Base-by-base conservation (phyloP, 2,113 vertebrate species). In the Saiga tatarica region DNA sequence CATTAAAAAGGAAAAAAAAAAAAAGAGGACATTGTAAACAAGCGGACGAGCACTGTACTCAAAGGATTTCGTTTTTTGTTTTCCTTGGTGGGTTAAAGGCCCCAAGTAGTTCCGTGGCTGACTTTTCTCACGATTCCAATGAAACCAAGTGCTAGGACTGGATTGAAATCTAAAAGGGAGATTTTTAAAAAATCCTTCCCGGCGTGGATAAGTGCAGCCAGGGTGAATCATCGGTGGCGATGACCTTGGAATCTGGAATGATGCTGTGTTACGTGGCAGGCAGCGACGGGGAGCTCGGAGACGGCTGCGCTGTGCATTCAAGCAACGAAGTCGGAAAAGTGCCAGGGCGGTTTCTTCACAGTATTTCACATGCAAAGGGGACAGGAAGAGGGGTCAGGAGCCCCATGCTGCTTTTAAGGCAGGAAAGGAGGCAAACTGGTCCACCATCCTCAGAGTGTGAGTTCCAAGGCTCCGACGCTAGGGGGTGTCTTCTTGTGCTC, bases 341-440 rank as follows among this genome's bases (percentile, higher is more conserved):
- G 99, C 99, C 99, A 99, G 99, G 99, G 99, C 98, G 85, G 99
- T 99, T 99, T 99, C 99, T 99, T 99, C 99, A 99, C 99, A 99
- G 99, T 99, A 99, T 99, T 99, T 99, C 99, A 99, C 99, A 99
- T 99, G 99, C 99, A 99, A 98, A 97, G 98, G 99, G 98, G 98
- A 97, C 97, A 95, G 98, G 98, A 95, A 53, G 95, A 97, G 98
- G 98, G 98, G 98, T 98, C 98, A 99, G 98, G 99, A 99, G 99
- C 99, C 99, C 99, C 99, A 99, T 99, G 99, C 99, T 99, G 99
- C 99, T 99, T 99, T 98, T 99, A 99, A 99, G 99, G 99, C 99
- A 99, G 99, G 99, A 99, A 99, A 99, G 99, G 99, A 99, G 99
- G 99, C 98, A 99, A 99, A 99, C 97, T 98, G 98, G 98, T 99